Evolutionary conservation across 2,888 invertebrate species (phyloP).

Genomic region (Electrophaes corylata): DNA sequence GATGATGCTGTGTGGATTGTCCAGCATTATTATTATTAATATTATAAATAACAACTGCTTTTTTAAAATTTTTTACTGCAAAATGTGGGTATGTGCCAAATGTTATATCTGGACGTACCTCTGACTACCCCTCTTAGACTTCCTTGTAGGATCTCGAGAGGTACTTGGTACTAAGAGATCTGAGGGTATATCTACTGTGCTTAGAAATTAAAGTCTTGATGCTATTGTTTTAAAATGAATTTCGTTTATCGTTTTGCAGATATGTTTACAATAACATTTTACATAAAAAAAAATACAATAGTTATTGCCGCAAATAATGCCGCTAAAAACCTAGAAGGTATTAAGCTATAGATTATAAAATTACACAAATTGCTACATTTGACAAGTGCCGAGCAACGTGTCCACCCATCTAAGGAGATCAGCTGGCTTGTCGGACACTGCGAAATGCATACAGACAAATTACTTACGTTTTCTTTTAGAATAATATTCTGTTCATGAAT

Average conservation of each 20-base stretch:
- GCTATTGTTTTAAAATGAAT: background rate
- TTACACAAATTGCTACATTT: conserved; percentile 24
- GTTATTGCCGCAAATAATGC: background rate
- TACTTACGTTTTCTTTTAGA: conserved; percentile 18
- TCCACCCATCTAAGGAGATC: conserved; percentile 17
- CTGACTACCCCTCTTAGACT: no score
- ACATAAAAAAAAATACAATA: background rate
- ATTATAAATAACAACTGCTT: no score
- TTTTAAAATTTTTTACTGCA: no score
- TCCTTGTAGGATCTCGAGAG: no score
- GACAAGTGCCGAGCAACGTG: conserved; percentile 14
- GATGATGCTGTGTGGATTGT: no score
- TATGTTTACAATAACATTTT: background rate
- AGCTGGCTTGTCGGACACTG: conserved; percentile 23
- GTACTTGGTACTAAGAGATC: no score
- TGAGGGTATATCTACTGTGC: no score
- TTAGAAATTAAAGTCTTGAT: no score
- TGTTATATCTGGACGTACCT: no score
- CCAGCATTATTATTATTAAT: no score
- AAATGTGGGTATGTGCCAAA: no score
- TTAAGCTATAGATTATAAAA: conserved; percentile 13
- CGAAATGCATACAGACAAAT: conserved; percentile 24
- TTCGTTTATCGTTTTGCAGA: no score
- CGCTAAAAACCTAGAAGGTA: background rate
- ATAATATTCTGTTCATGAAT: background rate